A percentile compares a stretch with the other conserved stretches of the same genome.
These are phyloP conservation scores for Ascidia mentula DNA, from an alignment of 23 tunicate species.

Conservation along the genomic window DNA sequence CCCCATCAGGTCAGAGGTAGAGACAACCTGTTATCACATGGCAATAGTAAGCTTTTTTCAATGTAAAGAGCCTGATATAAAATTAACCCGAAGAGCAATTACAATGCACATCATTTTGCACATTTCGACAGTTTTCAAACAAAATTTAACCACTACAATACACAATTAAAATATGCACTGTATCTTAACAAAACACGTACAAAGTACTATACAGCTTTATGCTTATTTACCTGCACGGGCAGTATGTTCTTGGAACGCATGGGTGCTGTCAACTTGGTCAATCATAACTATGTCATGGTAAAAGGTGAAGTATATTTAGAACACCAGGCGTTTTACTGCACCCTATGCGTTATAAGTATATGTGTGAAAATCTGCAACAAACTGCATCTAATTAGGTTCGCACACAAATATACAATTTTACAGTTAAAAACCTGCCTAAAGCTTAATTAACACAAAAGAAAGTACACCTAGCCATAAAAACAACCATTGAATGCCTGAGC, in stretches of 20 bases:
- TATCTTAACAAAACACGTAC: not conserved
- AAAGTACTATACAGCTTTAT: not conserved
- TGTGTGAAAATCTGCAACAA: too few relatives aligned
- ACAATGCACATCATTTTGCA: too few relatives aligned
- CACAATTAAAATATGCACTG: not conserved
- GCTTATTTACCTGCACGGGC: slow-evolving; percentile 78
- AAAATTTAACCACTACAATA: not conserved
- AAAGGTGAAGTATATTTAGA: not conserved
- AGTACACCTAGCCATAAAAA: too few relatives aligned
- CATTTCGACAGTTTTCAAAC: not conserved
- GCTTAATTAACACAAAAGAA: too few relatives aligned
- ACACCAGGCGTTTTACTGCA: not conserved
- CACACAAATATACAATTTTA: too few relatives aligned
- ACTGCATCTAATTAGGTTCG: too few relatives aligned
- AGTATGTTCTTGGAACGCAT: slow-evolving; percentile 89
- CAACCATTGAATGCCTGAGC: too few relatives aligned
- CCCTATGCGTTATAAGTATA: not conserved
- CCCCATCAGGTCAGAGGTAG: slow-evolving; percentile 76
- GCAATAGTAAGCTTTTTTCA: not conserved
- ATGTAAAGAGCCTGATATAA: too few relatives aligned
- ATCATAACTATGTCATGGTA: slow-evolving; percentile 1
- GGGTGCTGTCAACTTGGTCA: slow-evolving; percentile 15
- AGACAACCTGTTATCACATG: slow-evolving; percentile 47
- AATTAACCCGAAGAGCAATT: too few relatives aligned
- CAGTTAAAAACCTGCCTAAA: too few relatives aligned